Evolutionary conservation across 2,888 invertebrate genomes (phyloP).

Genomic region (Megaustenia siamemsis): DNA sequence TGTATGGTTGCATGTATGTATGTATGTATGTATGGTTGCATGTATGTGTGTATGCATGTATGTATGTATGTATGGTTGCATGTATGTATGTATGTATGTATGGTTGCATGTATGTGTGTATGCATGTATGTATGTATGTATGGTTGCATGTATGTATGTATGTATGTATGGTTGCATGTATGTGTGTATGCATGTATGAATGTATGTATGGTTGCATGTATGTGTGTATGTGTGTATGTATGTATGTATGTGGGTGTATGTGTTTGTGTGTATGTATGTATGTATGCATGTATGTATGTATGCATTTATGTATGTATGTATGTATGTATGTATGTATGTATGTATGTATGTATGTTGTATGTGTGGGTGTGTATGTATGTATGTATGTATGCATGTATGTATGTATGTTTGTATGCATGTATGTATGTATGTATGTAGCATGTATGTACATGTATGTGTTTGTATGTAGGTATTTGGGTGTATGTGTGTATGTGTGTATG

Average conservation of each 20-base stretch:
- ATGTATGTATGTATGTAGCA: background rate
- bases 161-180: too few relatives aligned
- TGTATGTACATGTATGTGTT: background rate
- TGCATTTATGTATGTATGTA: constrained; percentile 34
- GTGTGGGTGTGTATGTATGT: background rate
- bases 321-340: background rate
- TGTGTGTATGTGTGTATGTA: constrained; percentile 28
- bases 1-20: too few relatives aligned
- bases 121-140: constrained; percentile 37
- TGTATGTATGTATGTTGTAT: background rate
- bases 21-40: too few relatives aligned
- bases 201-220: constrained; percentile 19
- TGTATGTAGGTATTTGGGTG: background rate
- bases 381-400: background rate
- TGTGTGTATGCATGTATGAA: constrained; percentile 37
- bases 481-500: background rate
- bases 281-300: constrained; percentile 44
- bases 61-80: background rate
- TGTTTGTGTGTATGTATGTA: constrained; percentile 19
- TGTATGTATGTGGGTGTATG: background rate
- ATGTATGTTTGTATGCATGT: background rate
- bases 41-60: background rate
- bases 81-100: too few relatives aligned
- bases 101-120: constrained; percentile 24
- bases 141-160: too few relatives aligned